Evolutionary conservation across 2,113 vertebrate genomes (phyloP), one percentile per base, ranked within the genome.

Genomic region (Psammodynastes pulverulentus): DNA sequence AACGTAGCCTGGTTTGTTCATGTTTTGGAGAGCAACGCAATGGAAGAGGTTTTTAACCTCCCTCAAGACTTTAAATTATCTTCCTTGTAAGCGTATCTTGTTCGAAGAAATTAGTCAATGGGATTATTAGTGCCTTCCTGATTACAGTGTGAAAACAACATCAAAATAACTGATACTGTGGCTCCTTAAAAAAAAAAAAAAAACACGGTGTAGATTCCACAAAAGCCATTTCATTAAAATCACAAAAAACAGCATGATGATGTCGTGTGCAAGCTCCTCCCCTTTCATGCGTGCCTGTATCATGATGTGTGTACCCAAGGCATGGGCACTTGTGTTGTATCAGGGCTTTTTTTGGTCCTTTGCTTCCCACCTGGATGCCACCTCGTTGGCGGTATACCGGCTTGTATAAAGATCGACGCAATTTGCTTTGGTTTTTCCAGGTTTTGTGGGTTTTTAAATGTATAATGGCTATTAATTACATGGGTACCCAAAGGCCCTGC

Each of bases 41-140:
- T 95, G 21, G 4, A 84, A 96, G 90, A 85, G 91, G 24, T 92
- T 93, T 90, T 93, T 23, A 92, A 92, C 84, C 46, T 94, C 96
- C 94, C 95, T 90, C 93, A 84, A 93, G 94, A 51, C 46, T 26
- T 17, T 51, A 53, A 90, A 34, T 92, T 90, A 94, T 89, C 17
- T 29, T 92, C 39, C 29, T 85, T 92, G 95, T 48, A 54, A 56
- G 43, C 43, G 91, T 19, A 0, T 15, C 23, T 91, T 89, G 84
- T 93, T 48, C 84, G 87, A 90, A 94, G 94, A 89, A 93, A 89
- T 51, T 52, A 88, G 39, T 0, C 29, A 84, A 49, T 2, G 15
- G 92, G 93, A 86, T 0, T 17, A 95, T 88, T 91, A 87, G 96
- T 96, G 95, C 95, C 96, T 96, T 96, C 62, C 26, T 15, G 15